These are phyloP conservation scores for Hesperia comma DNA, from an alignment of 2,888 invertebrate species.

Conservation along the genomic window DNA sequence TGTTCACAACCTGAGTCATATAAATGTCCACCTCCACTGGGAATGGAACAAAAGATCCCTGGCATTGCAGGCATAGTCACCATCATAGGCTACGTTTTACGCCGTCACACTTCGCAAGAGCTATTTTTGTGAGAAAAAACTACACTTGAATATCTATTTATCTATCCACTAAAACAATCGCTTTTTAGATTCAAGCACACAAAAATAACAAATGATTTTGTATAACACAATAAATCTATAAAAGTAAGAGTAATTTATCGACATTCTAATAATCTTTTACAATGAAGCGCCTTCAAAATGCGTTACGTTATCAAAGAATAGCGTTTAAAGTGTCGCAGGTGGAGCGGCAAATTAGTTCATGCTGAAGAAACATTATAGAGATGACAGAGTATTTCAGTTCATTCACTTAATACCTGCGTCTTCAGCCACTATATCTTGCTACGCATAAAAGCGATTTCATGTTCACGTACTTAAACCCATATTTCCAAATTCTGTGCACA, in stretches of 20 bases:
- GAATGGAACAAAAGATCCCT: too few species aligned
- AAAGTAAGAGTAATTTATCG: not conserved
- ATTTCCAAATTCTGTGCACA: not conserved
- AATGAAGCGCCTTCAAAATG: not conserved
- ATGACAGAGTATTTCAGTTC: not conserved
- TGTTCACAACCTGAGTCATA: too few species aligned
- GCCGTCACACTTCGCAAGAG: too few species aligned
- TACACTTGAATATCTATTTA: too few species aligned
- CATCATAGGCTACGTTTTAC: too few species aligned
- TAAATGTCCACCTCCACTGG: too few species aligned
- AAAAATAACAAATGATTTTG: too few species aligned
- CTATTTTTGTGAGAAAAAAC: too few species aligned
- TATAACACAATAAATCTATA: not conserved
- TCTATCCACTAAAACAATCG: too few species aligned
- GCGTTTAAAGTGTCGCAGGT: constrained; percentile 27
- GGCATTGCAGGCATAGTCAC: too few species aligned
- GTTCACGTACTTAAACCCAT: not conserved
- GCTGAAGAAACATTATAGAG: constrained; percentile 5
- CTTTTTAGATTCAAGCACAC: not conserved
- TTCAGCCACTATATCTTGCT: not conserved
- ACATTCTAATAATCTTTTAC: not conserved
- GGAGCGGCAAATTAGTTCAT: constrained; percentile 24
- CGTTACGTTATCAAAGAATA: constrained; percentile 14
- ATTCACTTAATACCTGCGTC: not conserved
- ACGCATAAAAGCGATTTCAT: constrained; percentile 8